A percentile compares a stretch with the other conserved stretches of the same genome.
phyloP scores from a whole-genome alignment of 2,797 vertebrate genomes.

The Oceanodroma leucorhoa region DNA sequence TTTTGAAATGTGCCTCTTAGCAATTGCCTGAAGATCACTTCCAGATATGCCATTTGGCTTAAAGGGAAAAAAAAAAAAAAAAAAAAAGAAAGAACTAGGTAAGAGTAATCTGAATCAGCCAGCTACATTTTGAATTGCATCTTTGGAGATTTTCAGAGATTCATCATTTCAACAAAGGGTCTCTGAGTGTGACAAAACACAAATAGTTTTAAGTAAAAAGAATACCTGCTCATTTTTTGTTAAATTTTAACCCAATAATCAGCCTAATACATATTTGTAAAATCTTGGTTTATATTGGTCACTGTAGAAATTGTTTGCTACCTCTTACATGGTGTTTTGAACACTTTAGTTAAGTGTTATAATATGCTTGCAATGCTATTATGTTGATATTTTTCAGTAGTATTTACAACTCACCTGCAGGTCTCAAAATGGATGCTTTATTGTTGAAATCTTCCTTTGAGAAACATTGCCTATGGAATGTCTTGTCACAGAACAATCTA shows the following conservation, averaged over 20 bases:
- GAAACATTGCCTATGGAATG: constrained; percentile 60
- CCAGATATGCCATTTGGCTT: neutral
- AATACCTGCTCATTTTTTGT: neutral
- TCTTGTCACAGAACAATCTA: constrained; percentile 55
- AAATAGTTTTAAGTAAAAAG: neutral
- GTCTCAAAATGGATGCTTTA: constrained; percentile 61
- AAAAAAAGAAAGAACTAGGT: neutral
- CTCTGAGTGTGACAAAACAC: neutral
- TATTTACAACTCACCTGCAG: constrained; percentile 63
- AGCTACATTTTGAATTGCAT: neutral
- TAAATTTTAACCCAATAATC: constrained; percentile 51
- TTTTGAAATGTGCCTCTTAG: neutral
- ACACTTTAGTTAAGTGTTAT: neutral
- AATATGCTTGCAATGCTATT: neutral
- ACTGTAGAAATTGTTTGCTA: neutral
- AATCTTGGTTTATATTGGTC: constrained; percentile 42
- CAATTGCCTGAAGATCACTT: neutral
- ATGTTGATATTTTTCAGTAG: constrained; percentile 5
- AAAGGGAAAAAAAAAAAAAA: neutral
- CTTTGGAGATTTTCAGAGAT: neutral
- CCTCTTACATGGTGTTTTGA: neutral
- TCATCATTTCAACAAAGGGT: neutral
- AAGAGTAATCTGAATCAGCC: neutral
- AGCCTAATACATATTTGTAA: constrained; percentile 25
- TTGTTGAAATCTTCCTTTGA: constrained; percentile 68